phyloP scores from a whole-genome alignment of 2,113 vertebrate genomes.

The Cyphomyrus discorhynchus region DNA sequence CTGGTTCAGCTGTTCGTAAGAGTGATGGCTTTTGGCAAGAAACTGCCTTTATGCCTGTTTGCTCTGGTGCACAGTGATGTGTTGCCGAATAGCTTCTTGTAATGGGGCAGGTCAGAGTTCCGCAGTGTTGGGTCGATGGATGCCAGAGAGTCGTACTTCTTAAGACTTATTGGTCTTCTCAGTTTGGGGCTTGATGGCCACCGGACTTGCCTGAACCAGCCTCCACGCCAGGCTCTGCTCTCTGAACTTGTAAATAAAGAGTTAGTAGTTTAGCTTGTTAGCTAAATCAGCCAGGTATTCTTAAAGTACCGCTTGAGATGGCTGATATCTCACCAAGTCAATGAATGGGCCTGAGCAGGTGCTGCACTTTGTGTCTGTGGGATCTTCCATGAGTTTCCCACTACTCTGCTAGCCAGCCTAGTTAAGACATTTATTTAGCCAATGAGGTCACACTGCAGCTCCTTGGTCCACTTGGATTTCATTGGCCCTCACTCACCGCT shows the following conservation, averaged over 20 bases:
- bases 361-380: neutral
- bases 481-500: neutral
- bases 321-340: neutral
- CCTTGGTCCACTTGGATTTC: neutral
- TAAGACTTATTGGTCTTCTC: neutral
- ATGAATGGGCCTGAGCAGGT: neutral
- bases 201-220: neutral
- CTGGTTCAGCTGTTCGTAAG: neutral
- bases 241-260: neutral
- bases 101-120: neutral
- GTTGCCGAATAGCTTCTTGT: neutral
- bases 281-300: neutral
- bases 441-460: neutral
- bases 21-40: neutral
- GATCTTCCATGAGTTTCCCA: neutral
- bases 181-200: neutral
- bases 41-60: neutral
- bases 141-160: neutral
- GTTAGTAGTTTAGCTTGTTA: neutral
- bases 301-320: neutral
- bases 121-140: neutral
- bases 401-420: neutral
- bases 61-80: neutral
- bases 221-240: neutral
- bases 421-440: neutral